Conservation (phyloP, 2,113 vertebrate genomes). For the Prunella himalayana region DNA sequence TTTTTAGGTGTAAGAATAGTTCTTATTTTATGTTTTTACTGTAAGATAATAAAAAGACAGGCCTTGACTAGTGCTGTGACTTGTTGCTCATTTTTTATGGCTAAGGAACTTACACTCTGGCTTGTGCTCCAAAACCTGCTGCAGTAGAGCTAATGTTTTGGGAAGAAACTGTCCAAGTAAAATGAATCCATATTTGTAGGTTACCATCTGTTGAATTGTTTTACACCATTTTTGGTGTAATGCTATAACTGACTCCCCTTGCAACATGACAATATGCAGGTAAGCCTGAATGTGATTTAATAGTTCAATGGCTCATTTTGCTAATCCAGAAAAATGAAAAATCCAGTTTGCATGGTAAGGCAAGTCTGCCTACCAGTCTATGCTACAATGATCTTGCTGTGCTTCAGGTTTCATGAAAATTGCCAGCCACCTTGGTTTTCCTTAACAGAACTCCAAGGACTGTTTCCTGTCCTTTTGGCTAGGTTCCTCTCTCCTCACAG, state of each 20-base stretch:
- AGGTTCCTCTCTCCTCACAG: neutral
- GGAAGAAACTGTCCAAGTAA: neutral
- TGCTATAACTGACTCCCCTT: neutral
- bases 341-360: neutral
- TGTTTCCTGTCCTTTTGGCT: neutral
- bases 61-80: neutral
- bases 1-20: neutral
- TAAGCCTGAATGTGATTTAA: neutral
- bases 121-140: neutral
- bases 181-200: neutral
- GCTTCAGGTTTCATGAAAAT: neutral
- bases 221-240: neutral
- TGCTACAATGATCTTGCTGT: neutral
- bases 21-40: neutral
- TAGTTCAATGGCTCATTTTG: neutral
- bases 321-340: neutral
- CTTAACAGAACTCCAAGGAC: neutral
- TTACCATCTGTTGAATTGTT: neutral
- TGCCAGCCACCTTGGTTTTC: neutral
- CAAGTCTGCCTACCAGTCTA: neutral
- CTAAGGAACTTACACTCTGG: neutral
- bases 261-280: neutral
- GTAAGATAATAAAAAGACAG: neutral
- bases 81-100: neutral
- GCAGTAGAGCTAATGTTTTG: neutral